Evolutionary conservation across 2,888 invertebrate species (phyloP).

Genomic region (Silvanus unidentatus): DNA sequence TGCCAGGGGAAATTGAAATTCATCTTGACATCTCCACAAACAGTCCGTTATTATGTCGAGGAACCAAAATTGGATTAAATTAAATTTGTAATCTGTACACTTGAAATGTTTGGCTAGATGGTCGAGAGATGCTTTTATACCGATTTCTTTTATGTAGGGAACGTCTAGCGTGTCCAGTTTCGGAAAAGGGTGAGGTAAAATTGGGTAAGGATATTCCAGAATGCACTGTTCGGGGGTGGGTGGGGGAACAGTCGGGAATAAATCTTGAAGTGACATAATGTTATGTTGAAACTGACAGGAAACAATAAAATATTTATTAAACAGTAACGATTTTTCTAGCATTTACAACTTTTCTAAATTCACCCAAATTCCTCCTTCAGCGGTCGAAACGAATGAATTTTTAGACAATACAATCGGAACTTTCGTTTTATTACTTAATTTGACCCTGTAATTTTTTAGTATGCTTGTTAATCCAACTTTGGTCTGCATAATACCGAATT

Average conservation of each 20-base stretch:
- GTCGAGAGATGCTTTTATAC: conserved; percentile 35
- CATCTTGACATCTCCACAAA: conserved; percentile 43
- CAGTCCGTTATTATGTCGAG: conserved; percentile 43
- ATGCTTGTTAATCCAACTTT: conserved; percentile 10
- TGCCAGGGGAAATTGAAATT: conserved; percentile 34
- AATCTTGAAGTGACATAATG: too few species aligned
- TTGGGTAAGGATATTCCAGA: conserved; percentile 18
- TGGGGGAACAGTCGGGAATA: conserved; percentile 25
- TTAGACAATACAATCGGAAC: too few species aligned
- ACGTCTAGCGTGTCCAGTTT: conserved; percentile 25
- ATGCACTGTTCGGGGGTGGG: conserved; percentile 26
- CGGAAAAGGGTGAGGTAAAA: conserved; percentile 24
- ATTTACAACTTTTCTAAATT: too few species aligned
- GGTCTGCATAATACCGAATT: conserved; percentile 15
- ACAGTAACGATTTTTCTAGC: too few species aligned
- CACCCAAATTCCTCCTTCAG: too few species aligned
- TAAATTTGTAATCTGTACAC: conserved; percentile 34
- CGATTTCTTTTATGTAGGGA: conserved; percentile 36
- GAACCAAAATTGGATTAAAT: conserved; percentile 43
- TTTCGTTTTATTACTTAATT: too few species aligned
- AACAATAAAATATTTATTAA: too few species aligned
- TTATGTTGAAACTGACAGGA: too few species aligned
- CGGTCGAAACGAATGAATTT: too few species aligned
- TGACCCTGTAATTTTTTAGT: too few species aligned
- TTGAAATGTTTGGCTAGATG: conserved; percentile 32